A percentile compares a stretch with the other conserved stretches of the same genome.
Evolutionary conservation across 2,113 vertebrate genomes (phyloP).

Genomic region (Colistium nudipinnis): DNA sequence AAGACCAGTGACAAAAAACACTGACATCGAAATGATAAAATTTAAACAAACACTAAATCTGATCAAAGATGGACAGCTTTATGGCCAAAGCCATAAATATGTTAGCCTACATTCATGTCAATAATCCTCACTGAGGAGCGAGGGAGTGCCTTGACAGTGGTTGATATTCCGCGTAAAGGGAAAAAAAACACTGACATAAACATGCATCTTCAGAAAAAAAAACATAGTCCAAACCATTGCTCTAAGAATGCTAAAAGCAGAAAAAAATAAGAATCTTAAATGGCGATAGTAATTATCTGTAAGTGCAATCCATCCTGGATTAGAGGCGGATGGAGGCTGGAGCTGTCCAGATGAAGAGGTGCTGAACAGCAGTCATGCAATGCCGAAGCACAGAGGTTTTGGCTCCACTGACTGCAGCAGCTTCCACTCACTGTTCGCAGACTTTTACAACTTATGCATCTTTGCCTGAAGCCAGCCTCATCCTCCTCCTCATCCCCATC

Average conservation of each 20-base stretch:
- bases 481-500: slow-evolving; percentile 31
- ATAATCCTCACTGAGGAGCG: slow-evolving; percentile 54
- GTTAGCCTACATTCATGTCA: slow-evolving; percentile 80
- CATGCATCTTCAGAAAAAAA: slow-evolving; percentile 83
- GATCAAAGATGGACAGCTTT: slow-evolving; percentile 77
- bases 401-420: slow-evolving; percentile 54
- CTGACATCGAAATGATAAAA: slow-evolving; percentile 79
- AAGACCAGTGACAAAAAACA: slow-evolving; percentile 80
- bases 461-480: slow-evolving; percentile 74
- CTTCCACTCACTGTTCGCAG: slow-evolving; percentile 60
- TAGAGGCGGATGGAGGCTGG: slow-evolving; percentile 72
- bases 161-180: slow-evolving; percentile 67
- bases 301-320: slow-evolving; percentile 80
- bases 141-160: slow-evolving; percentile 65
- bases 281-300: slow-evolving; percentile 70
- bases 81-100: slow-evolving; percentile 74
- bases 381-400: slow-evolving; percentile 61
- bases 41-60: slow-evolving; percentile 73
- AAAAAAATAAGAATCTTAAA: slow-evolving; percentile 76
- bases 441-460: slow-evolving; percentile 67
- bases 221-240: slow-evolving; percentile 74
- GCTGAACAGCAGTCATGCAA: slow-evolving; percentile 80
- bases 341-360: slow-evolving; percentile 81
- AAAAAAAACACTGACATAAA: slow-evolving; percentile 78
- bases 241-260: slow-evolving; percentile 81